Conservation (phyloP, 53 echinoderm and acorn worm genomes). For the Holothuria leucospilota region DNA sequence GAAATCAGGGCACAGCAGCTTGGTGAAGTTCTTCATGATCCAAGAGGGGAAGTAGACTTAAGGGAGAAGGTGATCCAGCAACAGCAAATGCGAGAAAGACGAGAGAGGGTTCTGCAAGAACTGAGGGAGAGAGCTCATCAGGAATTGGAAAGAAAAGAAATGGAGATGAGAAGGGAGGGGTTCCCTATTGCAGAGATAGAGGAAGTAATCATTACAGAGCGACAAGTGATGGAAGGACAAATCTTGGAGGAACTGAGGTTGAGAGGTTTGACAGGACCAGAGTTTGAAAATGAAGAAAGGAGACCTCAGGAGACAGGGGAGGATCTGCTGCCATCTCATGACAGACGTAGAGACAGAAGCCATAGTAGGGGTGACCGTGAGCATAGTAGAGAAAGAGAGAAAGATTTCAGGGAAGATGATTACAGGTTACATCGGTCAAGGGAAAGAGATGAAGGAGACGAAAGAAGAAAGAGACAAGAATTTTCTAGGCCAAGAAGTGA, state of each 20-base stretch:
- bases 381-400: background rate
- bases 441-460: background rate
- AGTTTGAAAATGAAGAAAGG: background rate
- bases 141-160: slow-evolving; percentile 28
- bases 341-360: slow-evolving; percentile 2
- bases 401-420: slow-evolving; percentile 16
- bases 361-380: background rate
- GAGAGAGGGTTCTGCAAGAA: slow-evolving; percentile 7
- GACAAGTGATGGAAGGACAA: background rate
- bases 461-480: slow-evolving; percentile 4
- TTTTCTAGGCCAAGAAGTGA: background rate
- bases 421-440: background rate
- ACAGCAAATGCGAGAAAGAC: slow-evolving; percentile 15
- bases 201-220: background rate
- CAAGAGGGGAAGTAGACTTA: slow-evolving; percentile 16
- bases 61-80: slow-evolving; percentile 29
- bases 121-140: slow-evolving; percentile 2
- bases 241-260: slow-evolving; percentile 28
- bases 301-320: too few species aligned
- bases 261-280: slow-evolving; percentile 14
- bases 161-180: slow-evolving; percentile 6
- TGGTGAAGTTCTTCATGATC: slow-evolving; percentile 26
- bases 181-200: background rate
- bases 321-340: background rate
- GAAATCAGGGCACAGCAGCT: slow-evolving; percentile 32